phyloP scores from a whole-genome alignment of 2,113 vertebrate genomes.

The Turnix velox region DNA sequence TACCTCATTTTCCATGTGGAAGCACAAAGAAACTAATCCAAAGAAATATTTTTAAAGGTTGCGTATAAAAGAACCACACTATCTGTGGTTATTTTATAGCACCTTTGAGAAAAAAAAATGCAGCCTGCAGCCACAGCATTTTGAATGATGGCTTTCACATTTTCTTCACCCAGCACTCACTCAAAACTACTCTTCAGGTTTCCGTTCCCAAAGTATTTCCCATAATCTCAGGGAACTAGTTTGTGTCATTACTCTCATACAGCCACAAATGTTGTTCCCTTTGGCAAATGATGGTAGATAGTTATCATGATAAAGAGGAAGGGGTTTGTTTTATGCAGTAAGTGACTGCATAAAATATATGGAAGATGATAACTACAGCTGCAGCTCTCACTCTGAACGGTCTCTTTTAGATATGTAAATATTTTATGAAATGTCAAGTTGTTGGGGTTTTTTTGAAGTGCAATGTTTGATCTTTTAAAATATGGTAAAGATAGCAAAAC shows the following conservation, averaged over 20 bases:
- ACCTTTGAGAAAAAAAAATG: neutral
- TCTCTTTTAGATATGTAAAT: neutral
- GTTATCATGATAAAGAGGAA: neutral
- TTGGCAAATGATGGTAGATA: fast-evolving
- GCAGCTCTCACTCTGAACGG: neutral
- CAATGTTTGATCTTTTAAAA: neutral
- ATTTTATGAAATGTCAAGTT: neutral
- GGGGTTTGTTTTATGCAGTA: neutral
- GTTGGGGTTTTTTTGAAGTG: neutral
- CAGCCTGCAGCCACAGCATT: neutral
- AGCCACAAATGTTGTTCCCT: neutral
- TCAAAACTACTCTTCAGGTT: neutral
- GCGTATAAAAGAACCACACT: too few relatives aligned
- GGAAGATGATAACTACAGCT: neutral
- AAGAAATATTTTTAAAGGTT: neutral
- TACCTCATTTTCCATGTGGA: neutral
- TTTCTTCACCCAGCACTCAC: neutral
- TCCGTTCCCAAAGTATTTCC: neutral
- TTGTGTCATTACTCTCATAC: neutral
- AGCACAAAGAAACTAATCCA: neutral
- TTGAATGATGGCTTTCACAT: neutral
- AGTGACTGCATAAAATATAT: neutral
- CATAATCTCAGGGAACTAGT: neutral
- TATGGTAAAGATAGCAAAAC: neutral
- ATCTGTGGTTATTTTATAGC: neutral